A percentile compares a stretch with the other conserved stretches of the same genome.
Evolutionary conservation across 2,113 vertebrate species (phyloP).

Genomic region (Xenopus laevis): DNA sequence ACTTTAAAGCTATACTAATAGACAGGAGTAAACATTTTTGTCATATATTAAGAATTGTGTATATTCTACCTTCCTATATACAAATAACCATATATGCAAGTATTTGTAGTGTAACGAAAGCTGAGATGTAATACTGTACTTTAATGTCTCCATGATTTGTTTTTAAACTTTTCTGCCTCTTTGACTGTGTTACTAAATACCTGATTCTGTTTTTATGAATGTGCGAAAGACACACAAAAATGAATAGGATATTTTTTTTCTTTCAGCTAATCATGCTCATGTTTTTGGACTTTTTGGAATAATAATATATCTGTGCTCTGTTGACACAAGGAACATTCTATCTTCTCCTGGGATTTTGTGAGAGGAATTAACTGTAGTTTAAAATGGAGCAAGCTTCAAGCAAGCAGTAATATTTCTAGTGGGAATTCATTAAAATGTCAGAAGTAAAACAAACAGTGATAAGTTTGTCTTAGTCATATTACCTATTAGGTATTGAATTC

Average conservation of each 20-base stretch:
- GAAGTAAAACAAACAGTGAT: constrained; percentile 20
- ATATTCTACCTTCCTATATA: too few relatives aligned
- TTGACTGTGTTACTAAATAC: not conserved
- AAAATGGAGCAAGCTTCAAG: constrained; percentile 23
- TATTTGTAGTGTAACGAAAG: too few relatives aligned
- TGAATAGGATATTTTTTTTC: not conserved
- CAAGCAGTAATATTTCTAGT: constrained; percentile 6
- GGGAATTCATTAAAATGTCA: constrained; percentile 38
- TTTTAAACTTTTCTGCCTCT: not conserved
- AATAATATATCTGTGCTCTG: constrained; percentile 16
- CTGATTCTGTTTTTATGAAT: not conserved
- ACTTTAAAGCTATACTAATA: too few relatives aligned
- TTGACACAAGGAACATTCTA: constrained; percentile 24
- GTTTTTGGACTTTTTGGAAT: not conserved
- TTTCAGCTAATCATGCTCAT: not conserved
- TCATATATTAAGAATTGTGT: too few relatives aligned
- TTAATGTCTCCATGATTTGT: too few relatives aligned
- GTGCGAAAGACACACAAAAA: not conserved
- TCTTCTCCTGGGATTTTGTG: constrained; percentile 28
- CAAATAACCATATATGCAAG: too few relatives aligned
- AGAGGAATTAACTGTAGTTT: constrained; percentile 35
- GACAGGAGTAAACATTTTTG: too few relatives aligned
- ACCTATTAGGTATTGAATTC: constrained; percentile 24
- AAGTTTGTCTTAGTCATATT: constrained; percentile 20
- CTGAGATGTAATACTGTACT: too few relatives aligned